Conservation (phyloP, 2,113 vertebrate species). For the Pelecanoides urinatrix region DNA sequence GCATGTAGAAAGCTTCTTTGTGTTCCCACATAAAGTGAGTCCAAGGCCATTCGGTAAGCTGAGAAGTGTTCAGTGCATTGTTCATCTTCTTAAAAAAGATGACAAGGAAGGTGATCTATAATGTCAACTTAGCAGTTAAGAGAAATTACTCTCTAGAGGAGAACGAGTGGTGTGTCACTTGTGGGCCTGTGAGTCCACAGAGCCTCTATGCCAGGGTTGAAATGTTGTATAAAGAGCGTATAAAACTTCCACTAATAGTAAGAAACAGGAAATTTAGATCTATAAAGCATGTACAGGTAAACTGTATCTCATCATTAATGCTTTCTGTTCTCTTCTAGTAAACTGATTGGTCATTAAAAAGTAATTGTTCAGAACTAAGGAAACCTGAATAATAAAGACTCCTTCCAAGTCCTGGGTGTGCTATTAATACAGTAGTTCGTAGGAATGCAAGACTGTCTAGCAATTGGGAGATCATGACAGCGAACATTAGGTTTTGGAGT, state of each 20-base stretch:
- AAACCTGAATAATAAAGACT: not conserved
- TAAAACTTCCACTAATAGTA: not conserved
- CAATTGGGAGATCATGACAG: not conserved
- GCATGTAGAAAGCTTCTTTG: not conserved
- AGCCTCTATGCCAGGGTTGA: not conserved
- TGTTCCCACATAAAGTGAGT: not conserved
- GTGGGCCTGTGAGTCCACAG: not conserved
- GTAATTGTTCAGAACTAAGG: not conserved
- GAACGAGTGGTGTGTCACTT: accelerated
- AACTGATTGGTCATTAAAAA: not conserved
- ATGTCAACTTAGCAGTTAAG: not conserved
- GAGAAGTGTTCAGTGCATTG: not conserved
- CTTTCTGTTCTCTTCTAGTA: not conserved
- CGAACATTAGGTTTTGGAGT: not conserved
- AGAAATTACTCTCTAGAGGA: not conserved
- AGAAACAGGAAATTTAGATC: not conserved
- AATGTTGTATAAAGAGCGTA: not conserved
- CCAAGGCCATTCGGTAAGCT: not conserved
- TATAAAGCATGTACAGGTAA: not conserved
- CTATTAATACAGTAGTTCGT: not conserved
- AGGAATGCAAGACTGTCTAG: not conserved
- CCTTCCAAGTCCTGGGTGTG: not conserved
- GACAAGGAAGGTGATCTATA: not conserved
- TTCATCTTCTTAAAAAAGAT: not conserved
- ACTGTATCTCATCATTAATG: not conserved